Base-by-base conservation (phyloP, 2,888 invertebrate genomes). In the Notodonta dromedarius region DNA sequence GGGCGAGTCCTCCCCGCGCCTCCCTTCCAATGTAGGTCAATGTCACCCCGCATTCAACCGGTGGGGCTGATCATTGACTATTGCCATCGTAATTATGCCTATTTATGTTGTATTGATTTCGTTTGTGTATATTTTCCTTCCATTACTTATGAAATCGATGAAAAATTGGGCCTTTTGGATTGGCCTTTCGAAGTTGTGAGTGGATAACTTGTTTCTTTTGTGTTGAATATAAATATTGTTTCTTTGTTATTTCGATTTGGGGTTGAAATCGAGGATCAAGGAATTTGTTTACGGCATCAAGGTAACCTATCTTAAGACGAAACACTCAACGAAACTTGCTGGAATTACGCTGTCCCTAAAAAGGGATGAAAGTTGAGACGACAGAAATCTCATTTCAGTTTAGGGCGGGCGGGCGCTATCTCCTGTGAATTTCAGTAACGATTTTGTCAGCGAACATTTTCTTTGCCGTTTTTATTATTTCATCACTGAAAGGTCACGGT, bases 41-140 rank as follows among this genome's bases (percentile, higher is more conserved):
- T 87, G 89, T 84, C 87, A 72, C 66, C 16, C 56, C 63, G 67
- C 78, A 83, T 86, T 89, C 87, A 89, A 91, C 89, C 84, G 83
- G 74, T 74, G 63, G 61, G 76, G 73, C 73, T 69, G 62, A 63
- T 48, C 67, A 24, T 24, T 24, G 71, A 73, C 68, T 73, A 69
- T 73, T 62, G 57, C 62, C 62, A 64, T 68, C 67, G 69, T 80
- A 80, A 84, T 83, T 79, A 70, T 73, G 63, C 70, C 72, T 74
- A 74, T 79, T 80, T 70, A 75, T 67, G 69, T 65, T 67, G 57
- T 61, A 74, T 77, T 70, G 71, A 74, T 76, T 70, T 44, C 9
- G 57, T 63, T 64, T 48, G 44, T 59, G 63, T 59, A 59, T 11
- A 40, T 55, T 60, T 50, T 5, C 16, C 14, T 8, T 39, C 55